Base-by-base conservation (phyloP, 2,888 invertebrate genomes). In the Hermaeophaga mercurialis region DNA sequence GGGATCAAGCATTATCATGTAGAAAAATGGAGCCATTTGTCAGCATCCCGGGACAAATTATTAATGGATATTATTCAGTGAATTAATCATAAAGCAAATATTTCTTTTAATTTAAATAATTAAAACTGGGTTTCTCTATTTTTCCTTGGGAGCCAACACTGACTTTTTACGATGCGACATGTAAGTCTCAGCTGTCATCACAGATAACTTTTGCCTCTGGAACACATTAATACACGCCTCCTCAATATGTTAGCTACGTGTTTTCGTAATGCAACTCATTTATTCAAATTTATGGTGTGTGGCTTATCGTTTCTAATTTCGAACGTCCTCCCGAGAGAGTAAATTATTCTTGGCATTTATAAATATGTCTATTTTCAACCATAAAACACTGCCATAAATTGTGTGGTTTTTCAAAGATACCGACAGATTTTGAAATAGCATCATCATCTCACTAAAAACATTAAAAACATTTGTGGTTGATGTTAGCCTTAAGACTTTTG, bases 221-320 rank as follows among this genome's bases (percentile, higher is more conserved):
- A 69, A 72, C 70, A 70, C 73, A 74, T 75, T 75, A 74, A 75
- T 73, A 74, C 69, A 66, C 73, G 73, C 74, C 74, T 65, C 73
- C 73, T 66, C 73, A 68, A 74, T 75, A 73, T 75, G 73, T 75
- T 70, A 67, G 71, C 71, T 69, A 64, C 71, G 67, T 73, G 72
- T 75, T 74, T 73, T 73, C 69, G 71, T 75, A 74, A 73, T 73
- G 73, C 69, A 68, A 68, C 72, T 72, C 74, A 74, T 76, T 75
- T 75, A 74, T 73, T 73, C 65, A 68, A 72, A 75, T 75, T 75
- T 74, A 75, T 73, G 70, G 71, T 66, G 63, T 69, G 72, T 70
- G 70, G 69, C 70, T 69, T 72, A 71, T 71, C 72, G 70, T 69
- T 70, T 71, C 72, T 73, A 74, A 74, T 71, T 73, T 70, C 67